These are phyloP conservation scores for Columba janthina DNA, from an alignment of 2,113 vertebrate genomes.

Conservation along the genomic window DNA sequence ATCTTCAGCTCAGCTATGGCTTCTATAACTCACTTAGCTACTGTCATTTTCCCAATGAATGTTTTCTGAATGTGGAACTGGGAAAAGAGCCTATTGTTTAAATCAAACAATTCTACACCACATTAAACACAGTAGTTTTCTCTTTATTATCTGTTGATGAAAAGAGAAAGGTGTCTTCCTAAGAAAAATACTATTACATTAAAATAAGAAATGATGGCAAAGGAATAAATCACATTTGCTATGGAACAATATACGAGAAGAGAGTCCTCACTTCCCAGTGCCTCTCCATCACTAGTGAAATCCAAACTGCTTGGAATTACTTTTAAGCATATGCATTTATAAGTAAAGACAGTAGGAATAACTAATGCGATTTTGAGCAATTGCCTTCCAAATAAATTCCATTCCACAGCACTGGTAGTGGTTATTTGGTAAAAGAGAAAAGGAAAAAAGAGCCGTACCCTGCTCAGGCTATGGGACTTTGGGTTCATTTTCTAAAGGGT, in stretches of 20 bases:
- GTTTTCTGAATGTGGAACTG: background rate
- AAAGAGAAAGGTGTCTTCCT: background rate
- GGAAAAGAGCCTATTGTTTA: slow-evolving; percentile 16
- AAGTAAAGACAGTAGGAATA: slow-evolving; percentile 12
- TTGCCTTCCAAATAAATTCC: slow-evolving; percentile 28
- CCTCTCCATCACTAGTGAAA: background rate
- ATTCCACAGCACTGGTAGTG: background rate
- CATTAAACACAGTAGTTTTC: slow-evolving; percentile 11
- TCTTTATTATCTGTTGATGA: slow-evolving; percentile 16
- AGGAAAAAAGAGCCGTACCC: background rate
- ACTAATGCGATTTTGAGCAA: slow-evolving; percentile 5
- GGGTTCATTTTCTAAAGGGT: slow-evolving; percentile 14
- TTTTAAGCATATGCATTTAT: background rate
- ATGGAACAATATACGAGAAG: background rate
- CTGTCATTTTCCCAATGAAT: background rate
- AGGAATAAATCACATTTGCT: background rate
- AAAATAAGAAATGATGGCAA: background rate
- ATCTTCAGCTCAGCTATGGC: background rate
- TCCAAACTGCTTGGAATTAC: background rate
- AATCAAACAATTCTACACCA: background rate
- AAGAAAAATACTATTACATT: background rate
- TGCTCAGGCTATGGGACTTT: background rate
- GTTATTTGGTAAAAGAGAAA: background rate
- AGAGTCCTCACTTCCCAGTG: background rate
- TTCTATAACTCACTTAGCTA: background rate